Conservation (phyloP, 2,113 vertebrate genomes). For the Sebastes schlegelii region DNA sequence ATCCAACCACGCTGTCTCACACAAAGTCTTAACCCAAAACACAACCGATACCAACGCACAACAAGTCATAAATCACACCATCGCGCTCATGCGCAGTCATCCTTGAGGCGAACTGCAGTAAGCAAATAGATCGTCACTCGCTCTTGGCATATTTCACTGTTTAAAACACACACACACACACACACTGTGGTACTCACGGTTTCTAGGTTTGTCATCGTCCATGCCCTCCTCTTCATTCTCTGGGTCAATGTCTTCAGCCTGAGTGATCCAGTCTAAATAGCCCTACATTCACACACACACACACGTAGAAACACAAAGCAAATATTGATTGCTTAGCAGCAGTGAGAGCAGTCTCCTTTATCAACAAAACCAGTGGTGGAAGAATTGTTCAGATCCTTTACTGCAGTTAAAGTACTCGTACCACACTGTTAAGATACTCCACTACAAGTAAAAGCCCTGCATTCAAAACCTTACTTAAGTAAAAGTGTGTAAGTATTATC, state of each 20-base stretch:
- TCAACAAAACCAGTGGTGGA: not conserved
- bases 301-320: conserved; percentile 2
- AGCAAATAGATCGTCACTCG: not conserved
- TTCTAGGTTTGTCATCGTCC: conserved; percentile 97
- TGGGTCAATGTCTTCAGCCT: conserved; percentile 98
- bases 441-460: too few relatives aligned
- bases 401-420: too few relatives aligned
- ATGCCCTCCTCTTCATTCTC: conserved; percentile 98
- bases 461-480: too few relatives aligned
- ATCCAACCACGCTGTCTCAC: not conserved
- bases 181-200: conserved; percentile 86
- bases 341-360: not conserved
- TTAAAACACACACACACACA: conserved; percentile 17
- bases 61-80: conserved; percentile 3
- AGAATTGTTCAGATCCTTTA: too few relatives aligned
- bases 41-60: not conserved
- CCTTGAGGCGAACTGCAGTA: not conserved
- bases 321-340: not conserved
- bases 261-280: conserved; percentile 99
- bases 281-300: conserved; percentile 74
- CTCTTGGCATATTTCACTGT: not conserved
- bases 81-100: not conserved
- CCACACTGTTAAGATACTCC: too few relatives aligned
- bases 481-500: too few relatives aligned
- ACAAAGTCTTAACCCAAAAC: not conserved